phyloP scores from a whole-genome alignment of 2,113 vertebrate species.

The Sisor rabdophorus region DNA sequence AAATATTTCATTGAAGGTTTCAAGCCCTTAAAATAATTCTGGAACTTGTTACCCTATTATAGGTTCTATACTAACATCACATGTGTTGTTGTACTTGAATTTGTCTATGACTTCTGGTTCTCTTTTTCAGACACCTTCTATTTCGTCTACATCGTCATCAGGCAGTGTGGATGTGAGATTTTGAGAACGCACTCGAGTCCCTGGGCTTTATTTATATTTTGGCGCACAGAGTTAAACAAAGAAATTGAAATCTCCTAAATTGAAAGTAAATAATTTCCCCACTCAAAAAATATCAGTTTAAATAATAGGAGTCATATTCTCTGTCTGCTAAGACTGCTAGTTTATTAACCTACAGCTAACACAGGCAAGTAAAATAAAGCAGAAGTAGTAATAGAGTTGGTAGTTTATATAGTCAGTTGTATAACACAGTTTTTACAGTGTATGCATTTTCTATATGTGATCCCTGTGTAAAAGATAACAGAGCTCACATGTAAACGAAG shows the following conservation, averaged over 20 bases:
- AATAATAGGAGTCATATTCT: neutral
- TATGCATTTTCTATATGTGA: neutral
- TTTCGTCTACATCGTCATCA: slow-evolving; percentile 55
- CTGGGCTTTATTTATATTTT: slow-evolving; percentile 6
- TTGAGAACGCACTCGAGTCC: slow-evolving; percentile 41
- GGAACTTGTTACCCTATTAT: too few species aligned
- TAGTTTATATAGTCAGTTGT: too few species aligned
- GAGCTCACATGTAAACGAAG: neutral
- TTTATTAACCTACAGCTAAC: neutral
- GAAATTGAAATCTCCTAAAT: slow-evolving; percentile 4
- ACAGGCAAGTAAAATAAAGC: neutral
- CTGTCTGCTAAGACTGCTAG: neutral
- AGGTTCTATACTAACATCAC: too few species aligned
- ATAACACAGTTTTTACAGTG: neutral
- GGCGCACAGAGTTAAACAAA: neutral
- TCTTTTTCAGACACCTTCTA: slow-evolving; percentile 57
- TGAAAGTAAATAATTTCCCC: neutral
- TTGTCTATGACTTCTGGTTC: neutral
- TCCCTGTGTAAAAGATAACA: neutral
- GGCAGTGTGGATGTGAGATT: slow-evolving; percentile 57
- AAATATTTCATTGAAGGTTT: too few species aligned
- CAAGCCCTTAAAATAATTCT: too few species aligned
- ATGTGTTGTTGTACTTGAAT: neutral
- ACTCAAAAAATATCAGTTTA: neutral
- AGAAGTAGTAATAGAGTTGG: neutral